Base-by-base conservation (phyloP, 2,113 vertebrate genomes). In the Hiodon tergisus region DNA sequence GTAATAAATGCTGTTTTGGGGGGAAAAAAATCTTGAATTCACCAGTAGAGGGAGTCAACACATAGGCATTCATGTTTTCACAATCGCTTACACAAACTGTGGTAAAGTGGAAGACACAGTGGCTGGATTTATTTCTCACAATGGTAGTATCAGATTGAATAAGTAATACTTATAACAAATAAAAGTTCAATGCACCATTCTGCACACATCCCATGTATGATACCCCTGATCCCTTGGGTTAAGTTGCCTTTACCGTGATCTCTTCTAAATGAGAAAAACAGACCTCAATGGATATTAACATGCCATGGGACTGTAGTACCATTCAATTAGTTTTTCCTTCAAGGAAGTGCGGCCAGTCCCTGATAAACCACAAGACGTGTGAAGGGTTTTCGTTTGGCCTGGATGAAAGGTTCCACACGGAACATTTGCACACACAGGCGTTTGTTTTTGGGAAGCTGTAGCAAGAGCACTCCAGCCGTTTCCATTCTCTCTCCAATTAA, bases 401-500 rank as follows among this genome's bases (percentile, higher is more conserved):
- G 54, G 10, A 5, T 48, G 63, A 66, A 48, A 48, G 63, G 63
- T 48, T 66, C 48, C 11, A 66, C 46, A 66, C 13, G 48, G 46
- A 66, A 16, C 63, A 16, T 47, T 48, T 48, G 46, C 7, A 66
- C 31, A 46, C 4, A 11, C 63, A 9, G 7, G 13, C 8, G 17
- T 66, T 47, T 66, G 63, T 66, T 17, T 47, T 6, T 7, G 63
- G 48, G 61, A 31, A 31, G 61, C 3, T 48, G 63, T 48, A 47
- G 63, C 63, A 1, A 47, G 46, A 10, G 31, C 53, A 72, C 61
- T 5, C 68, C 80, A 60, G 73, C 61, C 60, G 63, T 63, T 51
- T 72, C 16, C 77, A 51, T 16, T 47, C 46, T 67, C 67, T 68
- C 68, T n/a, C 48, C 76, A 79, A 80, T 78, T 78, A 81, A 75